Conservation (phyloP, 2,113 vertebrate genomes). For the Candoia aspera region DNA sequence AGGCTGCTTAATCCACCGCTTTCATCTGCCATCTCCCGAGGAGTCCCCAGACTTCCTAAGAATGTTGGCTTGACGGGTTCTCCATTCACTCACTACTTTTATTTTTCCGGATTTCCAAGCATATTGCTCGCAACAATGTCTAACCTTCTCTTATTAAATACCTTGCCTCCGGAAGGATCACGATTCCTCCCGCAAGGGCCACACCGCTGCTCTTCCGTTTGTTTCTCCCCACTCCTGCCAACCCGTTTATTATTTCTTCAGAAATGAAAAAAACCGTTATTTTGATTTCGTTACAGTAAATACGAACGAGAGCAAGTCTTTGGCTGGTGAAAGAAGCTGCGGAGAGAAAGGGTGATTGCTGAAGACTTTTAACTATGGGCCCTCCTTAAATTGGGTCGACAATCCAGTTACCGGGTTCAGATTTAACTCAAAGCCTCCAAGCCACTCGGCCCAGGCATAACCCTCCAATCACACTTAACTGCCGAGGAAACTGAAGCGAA, state of each 20-base stretch:
- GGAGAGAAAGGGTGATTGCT: not conserved
- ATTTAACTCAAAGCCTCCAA: not conserved
- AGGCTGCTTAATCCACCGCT: not conserved
- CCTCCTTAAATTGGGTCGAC: not conserved
- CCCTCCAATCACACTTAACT: not conserved
- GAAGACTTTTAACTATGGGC: not conserved
- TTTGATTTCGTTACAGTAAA: not conserved
- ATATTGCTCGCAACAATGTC: not conserved
- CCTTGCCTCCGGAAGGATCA: not conserved
- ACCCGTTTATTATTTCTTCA: not conserved
- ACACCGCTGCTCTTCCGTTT: not conserved
- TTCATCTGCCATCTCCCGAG: not conserved
- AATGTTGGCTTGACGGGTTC: not conserved
- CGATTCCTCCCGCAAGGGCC: not conserved
- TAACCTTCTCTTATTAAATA: not conserved
- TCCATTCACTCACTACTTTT: not conserved
- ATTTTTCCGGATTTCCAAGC: not conserved
- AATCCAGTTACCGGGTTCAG: not conserved
- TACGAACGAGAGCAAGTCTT: not conserved
- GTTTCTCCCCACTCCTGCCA: not conserved
- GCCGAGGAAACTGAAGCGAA: not conserved
- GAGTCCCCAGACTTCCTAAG: not conserved
- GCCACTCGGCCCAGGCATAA: not conserved
- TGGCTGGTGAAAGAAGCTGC: not conserved
- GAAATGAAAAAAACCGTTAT: not conserved